Evolutionary conservation across 2,797 vertebrate species (phyloP).

Genomic region (Paguma larvata): DNA sequence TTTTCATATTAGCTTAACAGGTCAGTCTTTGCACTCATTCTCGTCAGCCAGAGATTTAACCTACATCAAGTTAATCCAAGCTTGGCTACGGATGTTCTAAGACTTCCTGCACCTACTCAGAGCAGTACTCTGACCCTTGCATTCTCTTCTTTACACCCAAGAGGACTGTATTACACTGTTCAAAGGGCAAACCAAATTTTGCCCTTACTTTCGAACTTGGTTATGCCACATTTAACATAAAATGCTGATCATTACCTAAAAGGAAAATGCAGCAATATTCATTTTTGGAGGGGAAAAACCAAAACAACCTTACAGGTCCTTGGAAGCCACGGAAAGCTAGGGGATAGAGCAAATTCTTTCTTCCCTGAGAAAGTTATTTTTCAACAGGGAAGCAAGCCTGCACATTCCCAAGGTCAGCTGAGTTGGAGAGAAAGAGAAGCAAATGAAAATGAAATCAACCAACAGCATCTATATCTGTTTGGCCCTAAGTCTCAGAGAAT

Average conservation of each 20-base stretch:
- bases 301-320: background rate
- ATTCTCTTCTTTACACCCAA: background rate
- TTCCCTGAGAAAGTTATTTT: background rate
- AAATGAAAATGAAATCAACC: background rate
- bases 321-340: constrained; percentile 29
- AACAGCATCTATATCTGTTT: background rate
- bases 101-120: background rate
- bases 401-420: background rate
- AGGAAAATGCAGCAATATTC: constrained; percentile 48
- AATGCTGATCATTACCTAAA: constrained; percentile 32
- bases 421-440: background rate
- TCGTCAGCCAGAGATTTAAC: background rate
- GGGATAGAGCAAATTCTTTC: background rate
- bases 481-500: background rate
- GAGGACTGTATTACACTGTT: background rate
- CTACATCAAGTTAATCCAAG: background rate
- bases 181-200: background rate
- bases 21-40: background rate
- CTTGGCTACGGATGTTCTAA: background rate
- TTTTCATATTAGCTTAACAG: constrained; percentile 30
- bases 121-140: background rate
- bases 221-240: constrained; percentile 12
- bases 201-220: background rate
- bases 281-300: background rate
- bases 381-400: background rate